phyloP scores from a whole-genome alignment of 2,797 vertebrate species.

The Siniperca scherzeri region DNA sequence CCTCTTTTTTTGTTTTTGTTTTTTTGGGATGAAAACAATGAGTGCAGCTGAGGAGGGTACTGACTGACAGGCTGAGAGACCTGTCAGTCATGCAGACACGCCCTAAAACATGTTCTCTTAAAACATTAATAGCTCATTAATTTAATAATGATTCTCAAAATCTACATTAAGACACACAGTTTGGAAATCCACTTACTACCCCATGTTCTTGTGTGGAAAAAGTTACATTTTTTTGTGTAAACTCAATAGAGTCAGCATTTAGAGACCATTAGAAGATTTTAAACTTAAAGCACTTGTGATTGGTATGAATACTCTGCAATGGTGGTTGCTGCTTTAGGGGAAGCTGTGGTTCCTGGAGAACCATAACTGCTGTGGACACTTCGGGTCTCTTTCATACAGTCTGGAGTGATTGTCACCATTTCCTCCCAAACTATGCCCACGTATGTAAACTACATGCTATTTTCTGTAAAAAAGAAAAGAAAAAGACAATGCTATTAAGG shows the following conservation, averaged over 20 bases:
- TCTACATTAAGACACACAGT: not conserved
- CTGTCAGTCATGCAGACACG: not conserved
- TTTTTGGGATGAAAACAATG: too few relatives aligned
- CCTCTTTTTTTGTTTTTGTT: not conserved
- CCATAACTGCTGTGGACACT: not conserved
- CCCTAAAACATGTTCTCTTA: not conserved
- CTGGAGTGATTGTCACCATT: not conserved
- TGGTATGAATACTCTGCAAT: not conserved
- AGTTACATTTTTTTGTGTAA: not conserved
- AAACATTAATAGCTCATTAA: not conserved
- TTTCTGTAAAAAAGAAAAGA: not conserved
- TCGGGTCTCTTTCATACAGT: not conserved
- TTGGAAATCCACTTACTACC: not conserved
- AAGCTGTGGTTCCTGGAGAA: not conserved
- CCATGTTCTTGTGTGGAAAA: not conserved
- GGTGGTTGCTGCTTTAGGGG: not conserved
- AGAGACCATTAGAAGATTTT: not conserved
- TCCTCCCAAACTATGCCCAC: not conserved
- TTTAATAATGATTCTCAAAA: not conserved
- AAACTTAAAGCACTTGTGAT: not conserved
- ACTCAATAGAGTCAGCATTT: not conserved
- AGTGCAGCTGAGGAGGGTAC: not conserved
- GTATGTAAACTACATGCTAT: not conserved
- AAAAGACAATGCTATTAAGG: not conserved
- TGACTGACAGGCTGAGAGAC: not conserved